Conservation (phyloP, 2,888 invertebrate genomes). For the Priocnemis perturbator region DNA sequence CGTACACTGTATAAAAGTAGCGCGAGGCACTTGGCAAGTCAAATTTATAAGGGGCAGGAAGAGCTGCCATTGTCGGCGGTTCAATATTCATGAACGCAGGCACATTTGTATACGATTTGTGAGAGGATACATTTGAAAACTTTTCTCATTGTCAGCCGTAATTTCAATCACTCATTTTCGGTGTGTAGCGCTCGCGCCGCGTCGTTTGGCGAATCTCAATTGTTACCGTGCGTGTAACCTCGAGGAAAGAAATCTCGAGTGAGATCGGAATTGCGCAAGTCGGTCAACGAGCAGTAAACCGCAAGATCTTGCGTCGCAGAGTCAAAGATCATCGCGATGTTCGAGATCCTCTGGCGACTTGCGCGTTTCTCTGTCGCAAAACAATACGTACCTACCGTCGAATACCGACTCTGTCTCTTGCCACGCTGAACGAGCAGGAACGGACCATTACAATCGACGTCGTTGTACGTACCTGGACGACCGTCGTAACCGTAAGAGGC, state of each 20-base stretch:
- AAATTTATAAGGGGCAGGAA: slow-evolving; percentile 36
- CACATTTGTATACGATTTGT: slow-evolving; percentile 23
- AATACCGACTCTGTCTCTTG: neutral
- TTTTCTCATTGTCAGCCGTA: neutral
- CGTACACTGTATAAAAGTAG: slow-evolving; percentile 19
- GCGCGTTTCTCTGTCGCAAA: neutral
- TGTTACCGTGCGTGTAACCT: no score
- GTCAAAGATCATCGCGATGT: slow-evolving; percentile 6
- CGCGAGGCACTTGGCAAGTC: slow-evolving; percentile 37
- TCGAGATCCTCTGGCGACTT: neutral
- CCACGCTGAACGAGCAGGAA: neutral
- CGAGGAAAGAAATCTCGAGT: neutral
- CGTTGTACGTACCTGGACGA: slow-evolving; percentile 11
- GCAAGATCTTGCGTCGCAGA: neutral
- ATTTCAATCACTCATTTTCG: neutral
- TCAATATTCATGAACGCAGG: slow-evolving; percentile 14
- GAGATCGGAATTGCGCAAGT: neutral
- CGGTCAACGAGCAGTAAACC: slow-evolving; percentile 1
- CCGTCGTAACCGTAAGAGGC: slow-evolving; percentile 20
- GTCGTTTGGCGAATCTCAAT: no score
- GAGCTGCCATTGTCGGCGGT: slow-evolving; percentile 1
- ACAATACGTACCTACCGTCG: neutral
- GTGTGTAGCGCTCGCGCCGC: no score
- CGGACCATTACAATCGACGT: neutral
- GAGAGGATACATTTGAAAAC: neutral